These are phyloP conservation scores for Mugil cephalus DNA, from an alignment of 2,113 vertebrate genomes.

Conservation along the genomic window DNA sequence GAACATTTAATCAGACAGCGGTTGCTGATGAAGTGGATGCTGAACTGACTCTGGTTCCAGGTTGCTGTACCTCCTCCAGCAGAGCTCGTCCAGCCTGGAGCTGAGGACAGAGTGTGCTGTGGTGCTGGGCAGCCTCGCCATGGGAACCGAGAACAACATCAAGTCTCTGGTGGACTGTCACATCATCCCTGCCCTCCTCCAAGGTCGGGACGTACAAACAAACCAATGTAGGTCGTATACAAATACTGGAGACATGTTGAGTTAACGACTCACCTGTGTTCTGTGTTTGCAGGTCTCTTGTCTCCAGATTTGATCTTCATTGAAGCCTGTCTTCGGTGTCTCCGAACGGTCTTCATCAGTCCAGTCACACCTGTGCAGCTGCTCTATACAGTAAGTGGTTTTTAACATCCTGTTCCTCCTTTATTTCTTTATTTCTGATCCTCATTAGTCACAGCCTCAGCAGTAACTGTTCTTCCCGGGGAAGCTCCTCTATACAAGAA, in stretches of 20 bases:
- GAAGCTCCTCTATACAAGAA: too few relatives aligned
- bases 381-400: slow-evolving; percentile 92
- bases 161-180: slow-evolving; percentile 99
- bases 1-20: too few relatives aligned
- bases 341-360: slow-evolving; percentile 97
- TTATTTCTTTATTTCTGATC: too few relatives aligned
- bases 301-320: slow-evolving; percentile 95
- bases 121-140: slow-evolving; percentile 96
- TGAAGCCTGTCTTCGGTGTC: slow-evolving; percentile 96
- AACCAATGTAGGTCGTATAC: too few relatives aligned
- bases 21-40: too few relatives aligned
- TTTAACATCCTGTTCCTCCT: too few relatives aligned
- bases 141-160: slow-evolving; percentile 99
- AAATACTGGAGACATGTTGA: too few relatives aligned
- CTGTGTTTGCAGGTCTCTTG: slow-evolving; percentile 86
- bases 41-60: slow-evolving; percentile 72
- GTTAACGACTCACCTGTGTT: neutral
- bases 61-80: slow-evolving; percentile 97
- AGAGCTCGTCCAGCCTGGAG: slow-evolving; percentile 93
- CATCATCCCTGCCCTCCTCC: slow-evolving; percentile 97
- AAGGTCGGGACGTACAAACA: slow-evolving; percentile 84
- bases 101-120: slow-evolving; percentile 95
- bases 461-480: too few relatives aligned
- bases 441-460: too few relatives aligned
- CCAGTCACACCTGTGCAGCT: slow-evolving; percentile 98